Evolutionary conservation across 2,797 vertebrate genomes (phyloP), one percentile per base, ranked within the genome.

Genomic region (Hoplostethus atlanticus): DNA sequence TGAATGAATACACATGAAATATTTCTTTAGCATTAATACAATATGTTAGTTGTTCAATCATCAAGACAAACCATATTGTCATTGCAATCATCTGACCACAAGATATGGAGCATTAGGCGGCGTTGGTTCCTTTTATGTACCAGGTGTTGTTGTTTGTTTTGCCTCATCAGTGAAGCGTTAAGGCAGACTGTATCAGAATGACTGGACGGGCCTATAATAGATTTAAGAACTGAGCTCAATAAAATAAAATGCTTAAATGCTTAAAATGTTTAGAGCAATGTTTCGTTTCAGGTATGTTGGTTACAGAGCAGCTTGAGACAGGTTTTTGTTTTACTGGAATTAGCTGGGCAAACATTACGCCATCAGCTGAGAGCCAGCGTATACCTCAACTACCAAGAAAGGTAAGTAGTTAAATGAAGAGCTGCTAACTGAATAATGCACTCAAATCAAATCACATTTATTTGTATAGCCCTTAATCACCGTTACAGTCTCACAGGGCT

Each of bases 161-260:
- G 6, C 28, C 28, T 28, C 28, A 28, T 28, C 51, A 50, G 31
- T 71, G 62, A 74, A 77, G 73, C 55, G 13, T 1, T 31, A 3
- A 44, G 46, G 21, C 40, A 55, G 5, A 21, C 40, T 50, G 64
- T 66, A 51, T 68, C 56, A 64, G 28, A 80, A 77, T 78, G 63
- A 78, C 62, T 56, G 42, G 62, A 0, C 17, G 48, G 9, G 38
- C 25, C 9, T 25, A 59, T 31, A 70, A 57, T 57, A 70, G 17
- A 53, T 53, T 34, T 36, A 31, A 56, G 13, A 3, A 55, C 16
- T 38, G 8, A 38, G 7, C 15, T 38, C 38, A n/a, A 3, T 10
- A 57, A 38, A 38, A 17, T 57, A 5, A 38, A 56, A 36, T 56
- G 31, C 30, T 28, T 17, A 30, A 54, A 28, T 28, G 28, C 28